Base-by-base conservation (phyloP, 2,113 vertebrate genomes). In the Peromyscus californicus region DNA sequence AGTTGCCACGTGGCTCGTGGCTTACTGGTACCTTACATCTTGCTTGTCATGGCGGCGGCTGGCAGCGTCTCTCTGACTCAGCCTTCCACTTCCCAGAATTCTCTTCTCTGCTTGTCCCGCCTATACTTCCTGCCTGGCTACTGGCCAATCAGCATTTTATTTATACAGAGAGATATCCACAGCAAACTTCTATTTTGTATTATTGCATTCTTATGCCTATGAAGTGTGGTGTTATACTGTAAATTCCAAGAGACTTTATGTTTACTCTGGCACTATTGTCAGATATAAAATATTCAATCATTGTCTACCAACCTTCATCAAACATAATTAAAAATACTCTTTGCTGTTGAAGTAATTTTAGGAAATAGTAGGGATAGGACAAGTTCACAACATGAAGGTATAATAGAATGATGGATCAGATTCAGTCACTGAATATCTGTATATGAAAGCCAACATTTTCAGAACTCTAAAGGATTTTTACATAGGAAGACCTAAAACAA, bases 271-370 rank as follows among this genome's bases (percentile, higher is more conserved):
- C 2, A 76, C 19, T 39, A 70, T 51, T 16, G 33, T 5, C 29
- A 96, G 39, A 72, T 54, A 72, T 11, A 36, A 95, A 94, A 83
- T 7, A 67, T 54, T 95, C 85, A 95, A 89, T 90, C 12, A 13
- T 36, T 72, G 48, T 15, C 26, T 89, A 31, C 65, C 79, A 54
- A 89, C 51, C 54, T 61, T 84, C 13, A 84, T 84, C 79, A 93
- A 51, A 61, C 16, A 33, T 42, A 54, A n/a, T 90, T 82, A 54
- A 42, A 42, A 31, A 4, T 80, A 22, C 24, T 57, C 21, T 42
- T 86, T 96, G 76, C 70, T 31, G 93, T 15, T 10, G 83, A 26
- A 92, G 59, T 42, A 83, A 31, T 89, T 95, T 61, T 59, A 96
- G 19, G 17, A 91, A 74, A 92, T 19, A n/a, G 72, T 1, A 70